Evolutionary conservation across 2,888 invertebrate genomes (phyloP).

Genomic region (Perdita meconis): DNA sequence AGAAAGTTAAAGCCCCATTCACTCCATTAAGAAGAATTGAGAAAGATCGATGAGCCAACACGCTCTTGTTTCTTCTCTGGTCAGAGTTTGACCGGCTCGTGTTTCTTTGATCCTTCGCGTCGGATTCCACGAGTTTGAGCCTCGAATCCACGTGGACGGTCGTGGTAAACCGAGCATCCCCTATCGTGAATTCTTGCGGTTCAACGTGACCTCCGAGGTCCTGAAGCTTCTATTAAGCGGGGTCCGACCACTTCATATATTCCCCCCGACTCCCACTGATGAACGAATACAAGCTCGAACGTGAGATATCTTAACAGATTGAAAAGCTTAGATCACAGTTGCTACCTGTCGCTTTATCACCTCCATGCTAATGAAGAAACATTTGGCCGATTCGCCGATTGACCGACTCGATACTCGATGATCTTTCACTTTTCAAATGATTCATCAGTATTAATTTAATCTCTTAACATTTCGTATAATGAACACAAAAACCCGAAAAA

Average conservation of each 20-base stretch:
- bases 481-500: too few relatives aligned
- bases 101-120: slow-evolving; percentile 44
- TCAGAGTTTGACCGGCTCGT: not conserved
- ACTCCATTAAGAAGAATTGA: slow-evolving; percentile 15
- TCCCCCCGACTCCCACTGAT: slow-evolving; percentile 7
- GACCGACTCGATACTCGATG: not conserved
- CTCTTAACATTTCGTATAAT: too few relatives aligned
- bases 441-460: too few relatives aligned
- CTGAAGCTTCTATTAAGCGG: slow-evolving; percentile 55
- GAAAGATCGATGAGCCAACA: slow-evolving; percentile 7
- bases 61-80: not conserved
- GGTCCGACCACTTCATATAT: slow-evolving; percentile 21
- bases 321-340: not conserved
- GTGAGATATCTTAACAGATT: not conserved
- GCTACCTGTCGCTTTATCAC: not conserved
- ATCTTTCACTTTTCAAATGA: not conserved
- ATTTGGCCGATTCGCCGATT: not conserved
- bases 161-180: slow-evolving; percentile 59
- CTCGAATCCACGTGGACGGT: slow-evolving; percentile 46
- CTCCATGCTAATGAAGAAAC: not conserved
- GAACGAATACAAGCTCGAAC: not conserved
- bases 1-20: slow-evolving; percentile 2
- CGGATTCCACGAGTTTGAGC: slow-evolving; percentile 59
- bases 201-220: slow-evolving; percentile 46
- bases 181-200: slow-evolving; percentile 65